Evolutionary conservation across 2,797 vertebrate species (phyloP), one percentile per base, ranked within the genome.

Genomic region (Pachyuromys duprasi): DNA sequence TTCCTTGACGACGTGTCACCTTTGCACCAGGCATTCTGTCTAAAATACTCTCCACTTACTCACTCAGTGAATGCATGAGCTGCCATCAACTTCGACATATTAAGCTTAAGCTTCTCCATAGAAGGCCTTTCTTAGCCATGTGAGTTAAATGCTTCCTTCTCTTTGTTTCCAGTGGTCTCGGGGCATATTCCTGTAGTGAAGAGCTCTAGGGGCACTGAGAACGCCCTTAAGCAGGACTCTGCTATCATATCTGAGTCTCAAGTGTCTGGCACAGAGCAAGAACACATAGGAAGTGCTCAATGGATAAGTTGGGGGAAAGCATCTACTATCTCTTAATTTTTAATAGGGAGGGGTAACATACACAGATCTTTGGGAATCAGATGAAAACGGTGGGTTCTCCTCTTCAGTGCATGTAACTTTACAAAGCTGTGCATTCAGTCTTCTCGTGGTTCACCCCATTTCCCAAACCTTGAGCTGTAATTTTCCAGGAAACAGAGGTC

Each of bases 401-500:
- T 63, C 57, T 39, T 39, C 79, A 90, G 57, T 60, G 69, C 17
- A 31, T 88, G 6, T 53, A 60, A 91, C 55, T 65, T 76, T 80
- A 89, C 12, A 93, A n/a, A 62, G 31, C 26, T 24, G 12, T 90
- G 26, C 22, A 53, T 63, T 4, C 0, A 5, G 5, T 88, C 49
- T 67, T 83, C 55, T 55, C 24, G 26, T 31, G 75, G 63, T 84
- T 86, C 65, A 53, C 28, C 76, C 67, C 36, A 33, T 60, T 86
- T 96, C 88, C 63, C 72, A 70, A 94, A 90, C 49, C 90, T 60
- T 67, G 78, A 14, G 72, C 39, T 96, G 79, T 49, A 70, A 74
- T 90, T 95, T 93, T 83, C 63, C 53, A 95, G 89, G 76, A 97
- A 93, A n/a, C 49, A 49, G 39, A 95, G 86, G 45, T 69, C 69